Percentiles rank a stretch among this genome's conserved stretches.
These are phyloP conservation scores for Bombus balteatus DNA, from an alignment of 1,140 invertebrate species.

Conservation along the genomic window DNA sequence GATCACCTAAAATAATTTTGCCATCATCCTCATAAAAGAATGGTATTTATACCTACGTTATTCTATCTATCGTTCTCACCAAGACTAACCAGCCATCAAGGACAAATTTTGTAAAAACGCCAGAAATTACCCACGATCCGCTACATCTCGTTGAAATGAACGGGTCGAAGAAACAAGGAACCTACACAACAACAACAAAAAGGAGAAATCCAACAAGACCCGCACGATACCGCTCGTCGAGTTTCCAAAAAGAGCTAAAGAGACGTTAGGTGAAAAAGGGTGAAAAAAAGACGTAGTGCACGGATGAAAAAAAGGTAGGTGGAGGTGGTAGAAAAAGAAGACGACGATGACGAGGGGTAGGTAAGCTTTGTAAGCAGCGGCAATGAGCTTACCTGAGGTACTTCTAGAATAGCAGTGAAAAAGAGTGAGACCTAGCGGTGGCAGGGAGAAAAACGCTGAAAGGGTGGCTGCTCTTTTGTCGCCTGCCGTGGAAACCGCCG, in stretches of 20 bases:
- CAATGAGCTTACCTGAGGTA: slow-evolving; percentile 51
- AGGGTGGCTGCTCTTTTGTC: slow-evolving; percentile 41
- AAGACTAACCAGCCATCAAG: background rate
- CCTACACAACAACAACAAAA: background rate
- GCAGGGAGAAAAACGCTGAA: slow-evolving; percentile 13
- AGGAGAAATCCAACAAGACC: background rate
- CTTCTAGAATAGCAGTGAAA: slow-evolving; percentile 33
- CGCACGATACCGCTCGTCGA: background rate
- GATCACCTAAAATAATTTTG: too few relatives aligned
- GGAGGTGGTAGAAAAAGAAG: background rate
- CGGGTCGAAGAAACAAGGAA: background rate
- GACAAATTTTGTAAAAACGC: too few relatives aligned
- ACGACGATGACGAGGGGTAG: slow-evolving; percentile 2
- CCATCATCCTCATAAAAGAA: too few relatives aligned
- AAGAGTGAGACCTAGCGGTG: slow-evolving; percentile 31
- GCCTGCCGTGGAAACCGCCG: slow-evolving; percentile 14
- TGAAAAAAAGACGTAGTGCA: background rate
- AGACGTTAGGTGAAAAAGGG: slow-evolving; percentile 4
- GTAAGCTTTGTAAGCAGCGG: slow-evolving; percentile 48
- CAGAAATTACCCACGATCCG: background rate
- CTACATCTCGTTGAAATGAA: background rate
- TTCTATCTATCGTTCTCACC: too few relatives aligned
- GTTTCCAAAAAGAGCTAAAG: background rate
- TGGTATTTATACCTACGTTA: too few relatives aligned
- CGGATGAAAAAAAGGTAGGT: too few relatives aligned